These are phyloP conservation scores for Agriotes lineatus DNA, from an alignment of 2,888 invertebrate genomes.

Conservation along the genomic window DNA sequence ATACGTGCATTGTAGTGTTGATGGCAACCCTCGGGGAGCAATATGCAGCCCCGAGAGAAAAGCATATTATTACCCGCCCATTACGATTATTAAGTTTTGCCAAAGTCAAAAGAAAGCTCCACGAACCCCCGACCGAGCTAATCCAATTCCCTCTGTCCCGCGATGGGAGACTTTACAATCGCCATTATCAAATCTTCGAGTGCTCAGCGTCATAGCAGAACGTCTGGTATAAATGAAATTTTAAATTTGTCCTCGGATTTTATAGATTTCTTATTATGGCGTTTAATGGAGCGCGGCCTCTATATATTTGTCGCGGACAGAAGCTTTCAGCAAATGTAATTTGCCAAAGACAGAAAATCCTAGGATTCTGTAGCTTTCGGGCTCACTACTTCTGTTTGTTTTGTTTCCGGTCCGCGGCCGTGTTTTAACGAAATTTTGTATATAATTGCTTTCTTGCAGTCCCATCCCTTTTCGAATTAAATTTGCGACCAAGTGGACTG, in stretches of 20 bases:
- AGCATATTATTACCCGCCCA: slow-evolving; percentile 1
- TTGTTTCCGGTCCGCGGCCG: not conserved
- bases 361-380: slow-evolving; percentile 18
- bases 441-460: not conserved
- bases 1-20: slow-evolving; percentile 33
- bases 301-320: slow-evolving; percentile 38
- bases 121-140: not conserved
- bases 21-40: not conserved
- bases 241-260: slow-evolving; percentile 32
- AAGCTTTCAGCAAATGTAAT: slow-evolving; percentile 35
- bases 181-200: not conserved
- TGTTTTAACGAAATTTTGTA: slow-evolving; percentile 1
- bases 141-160: not conserved
- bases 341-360: slow-evolving; percentile 35
- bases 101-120: not conserved
- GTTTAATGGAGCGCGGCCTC: slow-evolving; percentile 36
- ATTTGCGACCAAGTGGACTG: not conserved
- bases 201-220: not conserved
- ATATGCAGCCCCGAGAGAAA: not conserved
- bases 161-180: not conserved
- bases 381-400: slow-evolving; percentile 21
- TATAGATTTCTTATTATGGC: slow-evolving; percentile 36
- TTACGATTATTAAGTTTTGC: not conserved
- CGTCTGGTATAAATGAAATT: slow-evolving; percentile 23
- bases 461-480: not conserved